Conservation (phyloP, 2,888 invertebrate genomes). For the Pocota personata region DNA sequence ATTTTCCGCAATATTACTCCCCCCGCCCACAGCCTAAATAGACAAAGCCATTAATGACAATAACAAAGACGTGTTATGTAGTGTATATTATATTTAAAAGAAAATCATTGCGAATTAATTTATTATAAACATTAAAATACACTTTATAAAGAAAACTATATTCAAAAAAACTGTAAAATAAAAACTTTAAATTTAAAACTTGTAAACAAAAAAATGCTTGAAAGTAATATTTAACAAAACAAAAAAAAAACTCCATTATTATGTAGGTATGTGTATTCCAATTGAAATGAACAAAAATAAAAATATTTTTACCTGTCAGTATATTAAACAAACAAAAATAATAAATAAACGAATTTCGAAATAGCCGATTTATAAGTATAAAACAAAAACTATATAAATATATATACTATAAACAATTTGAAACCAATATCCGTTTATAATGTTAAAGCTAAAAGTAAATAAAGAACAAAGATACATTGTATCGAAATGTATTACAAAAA, state of each 20-base stretch:
- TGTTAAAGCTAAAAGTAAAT: constrained; percentile 34
- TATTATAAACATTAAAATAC: constrained; percentile 36
- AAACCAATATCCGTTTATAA: constrained; percentile 77
- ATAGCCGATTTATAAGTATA: constrained; percentile 41
- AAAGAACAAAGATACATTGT: constrained; percentile 17
- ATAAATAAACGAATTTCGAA: constrained; percentile 59
- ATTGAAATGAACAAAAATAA: constrained; percentile 29
- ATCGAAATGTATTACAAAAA: constrained; percentile 52
- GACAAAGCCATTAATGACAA: constrained; percentile 68
- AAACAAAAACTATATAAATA: constrained; percentile 43
- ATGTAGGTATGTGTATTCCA: constrained; percentile 62
- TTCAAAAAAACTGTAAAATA: constrained; percentile 73
- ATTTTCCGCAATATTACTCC: constrained; percentile 12
- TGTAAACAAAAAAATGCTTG: constrained; percentile 29
- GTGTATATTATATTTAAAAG: constrained; percentile 38
- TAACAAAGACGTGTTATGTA: constrained; percentile 64
- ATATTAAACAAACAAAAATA: constrained; percentile 31
- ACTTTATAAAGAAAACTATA: constrained; percentile 16
- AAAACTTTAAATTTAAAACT: constrained; percentile 64
- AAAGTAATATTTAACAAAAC: constrained; percentile 36
- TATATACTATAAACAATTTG: constrained; percentile 77
- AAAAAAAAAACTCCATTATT: constrained; percentile 71
- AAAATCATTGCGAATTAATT: constrained; percentile 37
- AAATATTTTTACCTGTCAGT: constrained; percentile 66
- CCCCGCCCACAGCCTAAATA: constrained; percentile 47